Evolutionary conservation across 2,113 vertebrate species (phyloP), one percentile per base, ranked within the genome.

Genomic region (Thamnophis sirtalis): DNA sequence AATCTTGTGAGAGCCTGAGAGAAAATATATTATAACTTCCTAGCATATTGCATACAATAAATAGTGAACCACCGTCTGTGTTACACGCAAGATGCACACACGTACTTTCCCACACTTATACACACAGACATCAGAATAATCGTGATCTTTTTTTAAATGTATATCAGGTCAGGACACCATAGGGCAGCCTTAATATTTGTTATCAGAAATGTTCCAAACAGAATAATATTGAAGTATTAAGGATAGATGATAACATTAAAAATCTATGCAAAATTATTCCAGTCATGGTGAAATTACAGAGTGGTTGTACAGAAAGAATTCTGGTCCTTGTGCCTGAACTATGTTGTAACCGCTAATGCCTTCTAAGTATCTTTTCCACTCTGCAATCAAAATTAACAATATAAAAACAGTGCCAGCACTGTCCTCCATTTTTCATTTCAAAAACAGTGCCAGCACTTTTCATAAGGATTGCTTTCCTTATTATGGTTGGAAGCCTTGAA

Each of bases 91-190:
- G 33, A 80, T 43, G 7, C 33, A 80, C 73, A 80, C 19, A 80
- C 7, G 3, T 43, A 43, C 33, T 80, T 80, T 21, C 33, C 86
- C n/a, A 38, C 10, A 54, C 53, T 54, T 60, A 68, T n/a, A 17
- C 58, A 26, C 68, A 28, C 17, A 80, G 7, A 80, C 88, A 26
- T 58, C 90, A 63, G 92, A 0, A 48, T 13, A 26, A 87, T 38
- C 49, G 93, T 86, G 63, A 95, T 94, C n/a, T 84, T 68, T n/a
- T 94, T 94, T 94, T 94, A 91, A 93, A 94, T 86, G 90, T 33
- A 60, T 87, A 54, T 89, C 87, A 8, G 0, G 0, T 19, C 53
- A 21, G 91, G 53, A 88, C 28, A 80, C 80, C 58, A 22, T 10
- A 0, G 89, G 93, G 49, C 91, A 88, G 88, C 92, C 87, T 54